Percentiles rank a stretch among this genome's conserved stretches.
Evolutionary conservation across 2,113 vertebrate genomes (phyloP).

Genomic region (Lamprologus callipterus): DNA sequence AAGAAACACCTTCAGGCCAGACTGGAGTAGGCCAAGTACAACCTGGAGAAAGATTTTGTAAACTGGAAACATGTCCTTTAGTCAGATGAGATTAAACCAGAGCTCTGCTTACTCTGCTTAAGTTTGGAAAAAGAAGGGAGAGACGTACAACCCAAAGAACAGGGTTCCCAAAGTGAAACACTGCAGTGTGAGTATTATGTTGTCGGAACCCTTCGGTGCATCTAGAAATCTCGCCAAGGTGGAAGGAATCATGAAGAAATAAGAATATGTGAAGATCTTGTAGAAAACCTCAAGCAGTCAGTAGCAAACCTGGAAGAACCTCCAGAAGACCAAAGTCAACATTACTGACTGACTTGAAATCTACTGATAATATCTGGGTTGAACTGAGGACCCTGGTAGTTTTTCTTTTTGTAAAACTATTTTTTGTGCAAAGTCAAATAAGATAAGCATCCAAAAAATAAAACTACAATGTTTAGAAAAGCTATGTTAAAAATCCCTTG

Average conservation of each 20-base stretch:
- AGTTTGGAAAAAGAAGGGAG: not conserved
- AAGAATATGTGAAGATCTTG: not conserved
- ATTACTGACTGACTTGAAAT: not conserved
- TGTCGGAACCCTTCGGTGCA: not conserved
- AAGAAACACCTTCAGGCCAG: not conserved
- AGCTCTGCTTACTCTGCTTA: not conserved
- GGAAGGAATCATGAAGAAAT: not conserved
- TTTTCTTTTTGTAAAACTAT: not conserved
- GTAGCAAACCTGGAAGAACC: not conserved
- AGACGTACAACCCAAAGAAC: not conserved
- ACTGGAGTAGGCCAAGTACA: not conserved
- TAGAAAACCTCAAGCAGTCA: not conserved
- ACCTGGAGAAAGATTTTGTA: not conserved
- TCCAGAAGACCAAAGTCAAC: not conserved
- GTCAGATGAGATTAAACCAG: not conserved
- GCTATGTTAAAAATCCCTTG: not conserved
- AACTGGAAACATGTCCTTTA: not conserved
- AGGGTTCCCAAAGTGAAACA: not conserved
- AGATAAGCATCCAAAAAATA: not conserved
- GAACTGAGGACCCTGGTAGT: not conserved
- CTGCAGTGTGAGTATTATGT: not conserved
- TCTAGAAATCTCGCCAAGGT: not conserved
- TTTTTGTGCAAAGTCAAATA: not conserved
- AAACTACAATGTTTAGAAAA: not conserved
- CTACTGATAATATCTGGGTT: not conserved